phyloP scores from a whole-genome alignment of 53 echinoderm and acorn worm genomes.

The Hippasteria phrygiana region DNA sequence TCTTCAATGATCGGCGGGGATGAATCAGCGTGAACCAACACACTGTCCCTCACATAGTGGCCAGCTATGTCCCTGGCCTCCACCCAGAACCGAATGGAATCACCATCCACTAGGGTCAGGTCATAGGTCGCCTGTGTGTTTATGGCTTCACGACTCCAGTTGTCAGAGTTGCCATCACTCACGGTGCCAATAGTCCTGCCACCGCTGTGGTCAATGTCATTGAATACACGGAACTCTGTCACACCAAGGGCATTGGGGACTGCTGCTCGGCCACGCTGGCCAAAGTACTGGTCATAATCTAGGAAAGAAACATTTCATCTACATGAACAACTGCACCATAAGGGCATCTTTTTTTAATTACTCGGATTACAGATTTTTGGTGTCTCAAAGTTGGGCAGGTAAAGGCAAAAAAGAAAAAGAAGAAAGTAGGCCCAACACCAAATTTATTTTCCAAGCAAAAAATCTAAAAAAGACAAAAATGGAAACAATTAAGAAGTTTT shows the following conservation, averaged over 20 bases:
- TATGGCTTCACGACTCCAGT: slow-evolving; percentile 31
- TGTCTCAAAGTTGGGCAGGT: too few relatives aligned
- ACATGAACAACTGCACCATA: too few relatives aligned
- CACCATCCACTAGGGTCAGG: slow-evolving; percentile 60
- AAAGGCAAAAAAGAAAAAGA: too few relatives aligned
- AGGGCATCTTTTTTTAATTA: too few relatives aligned
- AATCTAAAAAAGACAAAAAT: too few relatives aligned
- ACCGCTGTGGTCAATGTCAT: slow-evolving; percentile 54
- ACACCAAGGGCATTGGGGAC: slow-evolving; percentile 54
- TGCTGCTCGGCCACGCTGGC: slow-evolving; percentile 37
- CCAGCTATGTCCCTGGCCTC: slow-evolving; percentile 53
- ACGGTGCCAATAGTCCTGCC: slow-evolving; percentile 13
- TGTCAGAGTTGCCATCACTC: background rate
- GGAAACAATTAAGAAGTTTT: too few relatives aligned
- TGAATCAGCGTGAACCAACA: slow-evolving; percentile 61
- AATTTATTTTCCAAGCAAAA: too few relatives aligned
- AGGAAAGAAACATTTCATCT: too few relatives aligned
- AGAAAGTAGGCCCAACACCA: too few relatives aligned
- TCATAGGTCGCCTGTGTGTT: slow-evolving; percentile 21
- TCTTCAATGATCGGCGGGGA: slow-evolving; percentile 55
- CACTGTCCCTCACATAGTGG: slow-evolving; percentile 40
- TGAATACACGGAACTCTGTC: slow-evolving; percentile 24
- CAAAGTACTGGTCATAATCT: slow-evolving; percentile 67
- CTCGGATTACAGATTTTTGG: too few relatives aligned
- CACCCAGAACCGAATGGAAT: slow-evolving; percentile 72